Evolutionary conservation across 2,113 vertebrate genomes (phyloP), one percentile per base, ranked within the genome.

Genomic region (Thermophis baileyi): DNA sequence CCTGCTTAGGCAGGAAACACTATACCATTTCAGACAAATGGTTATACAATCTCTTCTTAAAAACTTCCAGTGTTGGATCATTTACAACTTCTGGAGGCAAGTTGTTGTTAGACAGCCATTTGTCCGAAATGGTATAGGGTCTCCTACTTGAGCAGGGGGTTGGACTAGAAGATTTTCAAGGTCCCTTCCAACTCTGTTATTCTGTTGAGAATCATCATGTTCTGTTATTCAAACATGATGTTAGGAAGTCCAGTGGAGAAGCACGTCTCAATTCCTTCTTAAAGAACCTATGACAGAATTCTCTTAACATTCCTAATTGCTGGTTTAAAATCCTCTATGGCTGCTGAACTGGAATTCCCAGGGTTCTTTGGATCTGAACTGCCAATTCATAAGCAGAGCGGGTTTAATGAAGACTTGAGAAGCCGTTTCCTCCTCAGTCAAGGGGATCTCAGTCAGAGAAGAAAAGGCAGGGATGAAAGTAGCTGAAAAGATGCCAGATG

Each of bases 401-500:
- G 30, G 30, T n/a, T 69, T n/a, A 35, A 69, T 16, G 63, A 69
- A 18, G n/a, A 35, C 14, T 35, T 35, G n/a, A 35, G n/a, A 35
- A 74, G 14, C 14, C 5, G 14, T 16, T 74, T 74, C 63, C 14
- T 6, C n/a, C 63, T 35, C n/a, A 18, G 63, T 18, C 12, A 74
- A 74, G 12, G 11, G 25, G 10, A 60, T 60, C 25, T 11, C 9
- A 16, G 4, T n/a, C 95, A 85, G 1, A 14, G 87, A 16, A n/a
- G 90, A 94, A 94, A 96, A 94, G 49, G 24, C 47, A 30, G 47
- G 47, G 24, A 27, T 20, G 18, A 88, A 14, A 18, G 92, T 94
- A 94, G 96, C 93, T 94, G 90, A 90, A 91, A 35, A 69, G 81
- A 95, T 94, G 7, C 50, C 50, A 54, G 8, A 88, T 22, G 8